Base-by-base conservation (phyloP, 1,140 invertebrate species). In the Hyles vespertilio region DNA sequence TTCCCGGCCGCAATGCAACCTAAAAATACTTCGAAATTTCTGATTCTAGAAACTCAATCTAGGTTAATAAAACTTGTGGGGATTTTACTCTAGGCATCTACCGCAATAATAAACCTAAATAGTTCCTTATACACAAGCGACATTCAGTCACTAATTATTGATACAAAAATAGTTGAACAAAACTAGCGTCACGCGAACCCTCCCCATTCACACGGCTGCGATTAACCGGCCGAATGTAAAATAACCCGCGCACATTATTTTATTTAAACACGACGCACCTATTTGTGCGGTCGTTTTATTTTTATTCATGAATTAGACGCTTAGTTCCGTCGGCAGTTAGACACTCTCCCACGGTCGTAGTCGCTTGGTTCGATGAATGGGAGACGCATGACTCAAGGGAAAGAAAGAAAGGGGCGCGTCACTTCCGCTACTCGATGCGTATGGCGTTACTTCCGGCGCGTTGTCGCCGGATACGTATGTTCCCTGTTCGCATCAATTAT, bases 401-500 rank as follows among this genome's bases (percentile, higher is more conserved):
- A 74, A 71, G 72, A 67, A 77, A 79, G 73, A 80, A 82, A 83
- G 74, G 80, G 79, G 74, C 77, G 56, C 65, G 72, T 74, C 67
- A 75, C 73, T 82, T 84, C 80, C 78, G 73, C 67, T 51, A 61
- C 59, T 70, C 53, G 58, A 66, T 54, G 67, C 70, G 77, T 75
- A 77, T 80, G 72, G 70, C 72, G 70, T 64, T 76, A 75, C 75
- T 82, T 80, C 79, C 75, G 69, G 58, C 59, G n/a, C n/a, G 49
- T 48, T 58, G 59, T 59, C 73, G 63, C 71, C 72, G 79, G 80
- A 83, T 77, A 75, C 70, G 66, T 56, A 61, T 73, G 79, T 76
- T 74, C 77, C 72, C 74, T 72, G 72, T 73, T 74, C 69, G 69
- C 69, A 70, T 81, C 78, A 82, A 85, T 84, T 84, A 81, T 82